Evolutionary conservation across 2,888 invertebrate genomes (phyloP).

Genomic region (Oligia latruncula): DNA sequence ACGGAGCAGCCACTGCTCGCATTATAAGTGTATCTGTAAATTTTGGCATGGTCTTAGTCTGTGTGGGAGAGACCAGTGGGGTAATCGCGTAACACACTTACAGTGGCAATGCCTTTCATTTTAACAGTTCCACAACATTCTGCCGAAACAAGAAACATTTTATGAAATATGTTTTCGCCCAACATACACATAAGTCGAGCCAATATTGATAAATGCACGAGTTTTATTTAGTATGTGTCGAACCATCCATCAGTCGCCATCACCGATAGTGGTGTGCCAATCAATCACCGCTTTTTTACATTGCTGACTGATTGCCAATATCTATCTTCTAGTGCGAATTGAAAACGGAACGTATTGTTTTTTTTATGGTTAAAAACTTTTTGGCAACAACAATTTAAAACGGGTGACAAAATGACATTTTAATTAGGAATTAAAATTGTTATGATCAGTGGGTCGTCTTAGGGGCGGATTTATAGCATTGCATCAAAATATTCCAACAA

Average conservation of each 20-base stretch:
- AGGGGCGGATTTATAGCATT: background rate
- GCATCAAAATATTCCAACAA: background rate
- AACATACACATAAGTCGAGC: background rate
- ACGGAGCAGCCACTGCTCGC: too few relatives aligned
- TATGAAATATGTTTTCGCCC: background rate
- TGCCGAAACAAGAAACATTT: constrained; percentile 6
- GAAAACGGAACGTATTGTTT: constrained; percentile 10
- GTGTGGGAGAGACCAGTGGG: background rate
- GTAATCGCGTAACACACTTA: background rate
- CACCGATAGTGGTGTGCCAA: constrained; percentile 29
- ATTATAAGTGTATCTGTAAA: background rate
- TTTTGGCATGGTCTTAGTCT: background rate
- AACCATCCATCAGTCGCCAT: constrained; percentile 33
- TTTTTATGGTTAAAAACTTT: constrained; percentile 4
- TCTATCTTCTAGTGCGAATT: constrained; percentile 24
- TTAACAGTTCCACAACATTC: background rate
- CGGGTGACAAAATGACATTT: background rate
- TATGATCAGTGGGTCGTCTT: background rate
- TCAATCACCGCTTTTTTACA: constrained; percentile 48
- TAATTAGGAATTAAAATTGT: background rate
- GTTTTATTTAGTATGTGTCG: constrained; percentile 40
- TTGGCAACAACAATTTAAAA: background rate
- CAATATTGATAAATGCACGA: constrained; percentile 26
- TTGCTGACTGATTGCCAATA: constrained; percentile 44
- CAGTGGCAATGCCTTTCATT: background rate